Evolutionary conservation across 2,113 vertebrate genomes (phyloP), one percentile per base, ranked within the genome.

Genomic region (Natator depressus): DNA sequence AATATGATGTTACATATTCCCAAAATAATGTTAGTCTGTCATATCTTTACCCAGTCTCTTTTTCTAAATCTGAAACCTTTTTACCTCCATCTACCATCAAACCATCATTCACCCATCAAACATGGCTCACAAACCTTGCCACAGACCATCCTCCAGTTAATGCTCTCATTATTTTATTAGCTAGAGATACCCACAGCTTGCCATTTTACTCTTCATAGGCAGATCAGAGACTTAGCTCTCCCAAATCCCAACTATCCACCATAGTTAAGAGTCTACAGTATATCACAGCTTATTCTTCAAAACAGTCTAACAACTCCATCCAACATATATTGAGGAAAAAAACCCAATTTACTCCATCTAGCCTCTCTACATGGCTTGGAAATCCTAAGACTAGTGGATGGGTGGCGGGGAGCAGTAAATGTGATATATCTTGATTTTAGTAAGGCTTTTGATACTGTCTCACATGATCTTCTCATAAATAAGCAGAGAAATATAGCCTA

Each of bases 301-400:
- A 69, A 53, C 42, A 79, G 9, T 72, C 83, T 84, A 65, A 69
- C 85, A 89, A 14, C 22, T 76, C 53, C 31, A 31, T 82, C 29
- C 50, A 29, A 14, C 29, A 2, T 31, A 16, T 78, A 49, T 35
- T 1, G 0, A 0, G 0, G 16, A 72, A 86, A 22, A 82, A 91
- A 91, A 82, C 29, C 0, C 0, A 55, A 4, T 76, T 91, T 2
- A 7, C 6, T 94, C 78, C 5, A 3, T 19, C 9, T 1, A 0
- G 19, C 31, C 59, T 85, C 88, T 35, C 8, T 82, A 72, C 78
- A 38, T 55, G 27, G 57, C 27, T 59, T 59, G 27, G 57, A 59
- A 59, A 29, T 29, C 57, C 27, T 12, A 59, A 59, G 27, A 59
- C 57, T 13, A 29, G 57, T 59, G 57, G 57, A 59, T 59, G 57